Conservation (phyloP, 2,888 invertebrate genomes). For the Brassicogethes aeneus region DNA sequence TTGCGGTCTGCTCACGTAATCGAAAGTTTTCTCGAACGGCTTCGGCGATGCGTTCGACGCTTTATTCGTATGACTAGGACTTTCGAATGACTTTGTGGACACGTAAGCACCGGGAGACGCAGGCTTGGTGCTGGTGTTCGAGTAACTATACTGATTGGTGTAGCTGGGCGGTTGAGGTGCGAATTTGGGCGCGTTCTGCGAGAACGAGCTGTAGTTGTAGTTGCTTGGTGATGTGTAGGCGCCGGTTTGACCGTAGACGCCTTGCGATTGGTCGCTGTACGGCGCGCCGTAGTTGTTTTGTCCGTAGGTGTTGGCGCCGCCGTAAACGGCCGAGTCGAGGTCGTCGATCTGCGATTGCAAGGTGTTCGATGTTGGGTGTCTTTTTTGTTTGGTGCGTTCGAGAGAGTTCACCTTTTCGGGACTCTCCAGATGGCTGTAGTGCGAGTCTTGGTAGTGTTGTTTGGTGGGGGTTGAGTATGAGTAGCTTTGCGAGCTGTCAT, state of each 20-base stretch:
- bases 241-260: not conserved
- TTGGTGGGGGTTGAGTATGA: conserved; percentile 15
- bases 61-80: conserved; percentile 3
- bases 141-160: conserved; percentile 11
- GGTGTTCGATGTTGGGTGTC: conserved; percentile 17
- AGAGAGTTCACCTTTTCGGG: conserved; percentile 39
- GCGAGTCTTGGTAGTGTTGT: conserved; percentile 29
- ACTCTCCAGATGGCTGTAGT: conserved; percentile 38
- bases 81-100: conserved; percentile 7
- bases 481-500: conserved; percentile 23
- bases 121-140: conserved; percentile 10
- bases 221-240: not conserved
- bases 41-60: conserved; percentile 18
- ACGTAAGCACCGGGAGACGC: conserved; percentile 7
- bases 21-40: conserved; percentile 17
- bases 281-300: conserved; percentile 21
- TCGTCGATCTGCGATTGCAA: conserved; percentile 33
- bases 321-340: conserved; percentile 33
- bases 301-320: conserved; percentile 28
- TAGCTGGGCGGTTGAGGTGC: conserved; percentile 9
- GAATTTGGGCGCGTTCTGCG: conserved; percentile 25
- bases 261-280: not conserved
- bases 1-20: conserved; percentile 10
- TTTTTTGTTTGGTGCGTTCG: conserved; percentile 30
- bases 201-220: conserved; percentile 23